Evolutionary conservation across 2,888 invertebrate species (phyloP), one percentile per base, ranked within the genome.

Genomic region (Schrankia costaestrigalis): DNA sequence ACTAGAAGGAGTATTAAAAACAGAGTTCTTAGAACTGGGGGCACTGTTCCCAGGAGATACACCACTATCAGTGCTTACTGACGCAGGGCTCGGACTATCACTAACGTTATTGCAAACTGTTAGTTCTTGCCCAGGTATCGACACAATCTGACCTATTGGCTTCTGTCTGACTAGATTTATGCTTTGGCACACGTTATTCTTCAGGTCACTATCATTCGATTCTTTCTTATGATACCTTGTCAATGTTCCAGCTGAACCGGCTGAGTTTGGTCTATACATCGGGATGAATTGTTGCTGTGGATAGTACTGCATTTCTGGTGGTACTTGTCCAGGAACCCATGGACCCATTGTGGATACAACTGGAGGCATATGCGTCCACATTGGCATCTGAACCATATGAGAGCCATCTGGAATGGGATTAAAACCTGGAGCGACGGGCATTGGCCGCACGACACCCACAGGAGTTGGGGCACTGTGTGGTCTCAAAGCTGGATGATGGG

Each of bases 151-250:
- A 37, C 88, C 89, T 25, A 89, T 73, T 43, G 86, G 85, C 72
- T 88, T 89, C 56, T 87, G 87, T 46, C 88, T 78, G 55, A 87
- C 85, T 69, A 89, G 73, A 62, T 84, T 89, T 67, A 89, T 81
- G 66, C 84, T 88, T 84, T 88, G 88, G 86, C 87, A 87, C 83
- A 83, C 67, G 49, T 78, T 70, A 55, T 25, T 58, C 54, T 81
- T 86, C 38, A 71, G 68, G 42, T 80, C 79, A 41, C 64, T 60
- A 15, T 81, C 81, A 35, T 57, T 58, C 1, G 63, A 31, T 17
- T 83, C 83, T 50, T 78, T 82, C 59, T 83, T 88, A 23, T 76
- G 82, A 49, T 86, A 89, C 50, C 87, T 69, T 17, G 83, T 88
- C 46, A 86, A 54, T 1, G 83, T 89, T 0, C 88, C 89, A 2